Evolutionary conservation across 2,113 vertebrate species (phyloP), one percentile per base, ranked within the genome.

Genomic region (Micromys minutus): DNA sequence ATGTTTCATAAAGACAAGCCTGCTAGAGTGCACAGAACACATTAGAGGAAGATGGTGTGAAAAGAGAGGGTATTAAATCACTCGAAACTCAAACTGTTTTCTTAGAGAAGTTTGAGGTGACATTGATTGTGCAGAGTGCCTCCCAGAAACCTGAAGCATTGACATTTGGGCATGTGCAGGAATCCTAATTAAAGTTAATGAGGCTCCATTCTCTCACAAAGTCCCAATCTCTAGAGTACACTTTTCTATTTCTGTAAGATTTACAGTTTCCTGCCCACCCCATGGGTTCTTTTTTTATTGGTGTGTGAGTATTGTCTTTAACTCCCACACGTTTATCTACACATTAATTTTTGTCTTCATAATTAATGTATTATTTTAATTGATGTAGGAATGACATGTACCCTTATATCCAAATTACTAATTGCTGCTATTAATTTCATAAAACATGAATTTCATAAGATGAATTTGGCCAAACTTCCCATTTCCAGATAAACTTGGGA

Each of bases 281-380:
- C 89, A 39, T 29, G 71, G 79, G 59, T 24, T 89, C 88, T 34
- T 31, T 79, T 61, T 87, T 29, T 12, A 15, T 42, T 7, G 36
- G 12, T 61, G 10, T 80, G 15, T n/a, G 3, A n/a, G 11, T 24
- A 4, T 39, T 91, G 24, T 67, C 72, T 94, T 81, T 85, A 77
- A 42, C 6, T 75, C 7, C 72, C 36, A 88, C 47, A 86, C 19
- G 42, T 87, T 84, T 94, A 6, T 71, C 50, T 88, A 65, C 19
- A 89, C 77, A 71, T 67, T 69, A 67, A 39, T 90, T 63, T 90
- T 94, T 89, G 86, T 92, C 59, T 26, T 96, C 89, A 67, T 55
- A 71, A 87, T 17, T 15, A 34, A n/a, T 22, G 1, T 52, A 52
- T n/a, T 90, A 34, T 47, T 77, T 95, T 87, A n/a, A 57, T 90